A percentile compares a stretch with the other conserved stretches of the same genome.
These are phyloP conservation scores for Dufourea novaeangliae DNA, from an alignment of 1,140 invertebrate genomes.

Conservation along the genomic window DNA sequence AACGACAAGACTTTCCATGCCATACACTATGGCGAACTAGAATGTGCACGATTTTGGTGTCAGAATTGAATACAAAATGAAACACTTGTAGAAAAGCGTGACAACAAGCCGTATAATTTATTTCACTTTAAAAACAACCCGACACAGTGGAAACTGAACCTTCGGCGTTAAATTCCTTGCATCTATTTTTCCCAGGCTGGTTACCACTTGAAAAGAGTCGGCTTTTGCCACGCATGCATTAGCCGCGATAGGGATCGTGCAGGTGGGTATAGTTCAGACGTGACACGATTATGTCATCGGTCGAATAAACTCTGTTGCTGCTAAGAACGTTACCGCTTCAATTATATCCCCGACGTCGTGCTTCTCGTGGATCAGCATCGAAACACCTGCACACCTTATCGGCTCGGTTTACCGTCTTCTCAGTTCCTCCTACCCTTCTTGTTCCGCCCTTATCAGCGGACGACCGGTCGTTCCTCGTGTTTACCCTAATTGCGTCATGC, in stretches of 20 bases:
- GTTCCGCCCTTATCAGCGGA: conserved; percentile 45
- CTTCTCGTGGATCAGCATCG: conserved; percentile 65
- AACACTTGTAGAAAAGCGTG: not conserved
- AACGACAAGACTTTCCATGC: too few species aligned
- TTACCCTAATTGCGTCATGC: conserved; percentile 54
- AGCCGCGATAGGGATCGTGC: conserved; percentile 61
- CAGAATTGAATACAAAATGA: not conserved
- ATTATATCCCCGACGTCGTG: conserved; percentile 50
- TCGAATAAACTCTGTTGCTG: conserved; percentile 61
- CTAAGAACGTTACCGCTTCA: conserved; percentile 53
- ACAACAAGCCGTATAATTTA: not conserved
- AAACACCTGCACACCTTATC: conserved; percentile 68
- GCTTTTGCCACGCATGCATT: conserved; percentile 63
- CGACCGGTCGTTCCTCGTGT: conserved; percentile 21
- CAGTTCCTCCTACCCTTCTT: conserved; percentile 32
- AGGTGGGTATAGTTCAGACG: conserved; percentile 68
- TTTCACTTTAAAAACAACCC: conserved; percentile 1
- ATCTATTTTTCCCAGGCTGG: conserved; percentile 48
- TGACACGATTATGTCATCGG: conserved; percentile 70
- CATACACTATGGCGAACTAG: too few species aligned
- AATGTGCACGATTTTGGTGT: too few species aligned
- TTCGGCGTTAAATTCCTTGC: conserved; percentile 40
- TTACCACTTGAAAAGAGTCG: conserved; percentile 60
- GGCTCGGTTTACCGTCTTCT: conserved; percentile 58
- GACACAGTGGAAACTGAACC: conserved; percentile 9